phyloP scores from a whole-genome alignment of 2,113 vertebrate species.

The Sturnus vulgaris region DNA sequence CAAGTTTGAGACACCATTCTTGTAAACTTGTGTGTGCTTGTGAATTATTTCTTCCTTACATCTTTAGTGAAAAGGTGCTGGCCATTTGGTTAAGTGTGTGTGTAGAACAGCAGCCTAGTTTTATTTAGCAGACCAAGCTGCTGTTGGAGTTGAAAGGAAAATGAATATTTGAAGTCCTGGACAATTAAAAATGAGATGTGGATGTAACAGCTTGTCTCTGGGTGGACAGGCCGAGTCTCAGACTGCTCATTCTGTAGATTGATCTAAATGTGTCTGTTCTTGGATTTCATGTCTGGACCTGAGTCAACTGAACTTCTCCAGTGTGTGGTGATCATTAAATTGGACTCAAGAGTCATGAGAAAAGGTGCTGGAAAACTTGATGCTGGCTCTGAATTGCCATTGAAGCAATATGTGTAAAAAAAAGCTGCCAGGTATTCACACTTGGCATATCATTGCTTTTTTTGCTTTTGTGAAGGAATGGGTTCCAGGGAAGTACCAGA shows the following conservation, averaged over 20 bases:
- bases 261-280: background rate
- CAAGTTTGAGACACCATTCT: background rate
- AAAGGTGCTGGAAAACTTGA: background rate
- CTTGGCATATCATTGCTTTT: background rate
- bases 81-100: background rate
- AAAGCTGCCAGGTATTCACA: background rate
- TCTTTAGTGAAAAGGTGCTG: background rate
- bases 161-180: background rate
- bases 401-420: accelerated
- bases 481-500: background rate
- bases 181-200: background rate
- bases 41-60: accelerated
- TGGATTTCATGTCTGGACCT: background rate
- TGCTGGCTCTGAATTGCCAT: background rate
- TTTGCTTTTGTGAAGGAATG: background rate
- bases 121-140: background rate
- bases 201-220: background rate
- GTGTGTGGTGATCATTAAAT: background rate
- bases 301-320: background rate
- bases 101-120: background rate
- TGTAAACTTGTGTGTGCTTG: background rate
- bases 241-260: background rate
- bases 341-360: background rate
- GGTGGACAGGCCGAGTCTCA: background rate
- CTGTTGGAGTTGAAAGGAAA: background rate